Conservation (phyloP, 2,888 invertebrate species). For the Kryphioiulus occultus region DNA sequence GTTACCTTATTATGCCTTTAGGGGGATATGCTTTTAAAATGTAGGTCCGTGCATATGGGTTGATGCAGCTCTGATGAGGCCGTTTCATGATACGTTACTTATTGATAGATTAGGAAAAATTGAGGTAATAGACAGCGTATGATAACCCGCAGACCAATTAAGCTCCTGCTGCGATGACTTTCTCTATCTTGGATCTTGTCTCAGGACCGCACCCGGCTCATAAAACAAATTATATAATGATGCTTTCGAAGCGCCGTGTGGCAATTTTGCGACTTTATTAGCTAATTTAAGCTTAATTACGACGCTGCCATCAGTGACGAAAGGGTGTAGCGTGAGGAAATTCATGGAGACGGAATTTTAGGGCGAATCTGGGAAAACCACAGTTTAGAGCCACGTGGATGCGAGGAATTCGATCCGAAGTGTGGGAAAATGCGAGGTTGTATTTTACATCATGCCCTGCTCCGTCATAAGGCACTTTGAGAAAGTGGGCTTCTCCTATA, state of each 20-base stretch:
- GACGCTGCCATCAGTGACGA: neutral
- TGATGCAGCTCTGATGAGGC: neutral
- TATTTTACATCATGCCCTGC: no score
- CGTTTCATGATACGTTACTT: conserved; percentile 8
- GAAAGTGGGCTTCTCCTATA: no score
- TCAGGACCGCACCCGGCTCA: neutral
- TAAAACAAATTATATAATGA: conserved; percentile 22
- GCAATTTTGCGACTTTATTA: conserved; percentile 4
- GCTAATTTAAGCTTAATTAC: neutral
- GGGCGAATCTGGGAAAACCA: neutral
- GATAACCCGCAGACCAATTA: neutral
- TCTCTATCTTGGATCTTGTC: conserved; percentile 16
- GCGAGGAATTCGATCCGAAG: neutral
- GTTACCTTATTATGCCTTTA: neutral
- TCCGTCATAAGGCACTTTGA: no score
- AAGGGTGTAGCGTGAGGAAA: neutral
- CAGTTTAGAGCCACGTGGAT: neutral
- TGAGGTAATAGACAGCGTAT: neutral
- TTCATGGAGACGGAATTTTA: neutral
- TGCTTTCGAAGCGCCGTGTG: neutral
- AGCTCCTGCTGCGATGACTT: conserved; percentile 13
- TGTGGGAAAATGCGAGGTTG: neutral
- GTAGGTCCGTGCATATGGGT: no score
- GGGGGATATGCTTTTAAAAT: conserved; percentile 17
- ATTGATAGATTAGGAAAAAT: neutral